phyloP scores from a whole-genome alignment of 2,113 vertebrate species.

The Chaenocephalus aceratus region DNA sequence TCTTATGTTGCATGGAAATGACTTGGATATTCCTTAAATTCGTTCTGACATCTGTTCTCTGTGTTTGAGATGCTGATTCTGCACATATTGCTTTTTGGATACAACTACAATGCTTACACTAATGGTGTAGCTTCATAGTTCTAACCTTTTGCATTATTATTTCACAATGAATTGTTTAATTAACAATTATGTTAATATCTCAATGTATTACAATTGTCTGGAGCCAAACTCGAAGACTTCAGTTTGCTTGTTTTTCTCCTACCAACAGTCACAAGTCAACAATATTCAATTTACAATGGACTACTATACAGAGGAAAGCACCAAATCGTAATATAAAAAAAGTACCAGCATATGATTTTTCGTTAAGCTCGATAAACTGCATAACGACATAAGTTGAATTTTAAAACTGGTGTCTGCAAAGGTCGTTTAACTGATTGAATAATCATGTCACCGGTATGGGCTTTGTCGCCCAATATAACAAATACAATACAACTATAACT shows the following conservation, averaged over 20 bases:
- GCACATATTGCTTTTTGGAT: not conserved
- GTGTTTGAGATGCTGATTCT: slow-evolving; percentile 21
- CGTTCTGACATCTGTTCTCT: slow-evolving; percentile 18
- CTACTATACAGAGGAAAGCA: not conserved
- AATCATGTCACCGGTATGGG: not conserved
- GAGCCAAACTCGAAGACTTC: not conserved
- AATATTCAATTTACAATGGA: not conserved
- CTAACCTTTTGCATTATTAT: too few species aligned
- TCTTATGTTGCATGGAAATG: slow-evolving; percentile 28
- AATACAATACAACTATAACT: not conserved
- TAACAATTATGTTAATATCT: not conserved
- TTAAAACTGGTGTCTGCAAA: not conserved
- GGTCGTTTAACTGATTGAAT: not conserved
- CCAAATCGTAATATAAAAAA: not conserved
- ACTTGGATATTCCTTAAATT: slow-evolving; percentile 18
- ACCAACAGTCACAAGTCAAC: not conserved
- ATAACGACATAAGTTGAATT: not conserved
- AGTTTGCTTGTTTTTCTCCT: not conserved
- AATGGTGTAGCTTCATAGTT: too few species aligned
- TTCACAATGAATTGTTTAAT: not conserved
- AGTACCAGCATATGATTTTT: not conserved
- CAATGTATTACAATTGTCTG: too few species aligned
- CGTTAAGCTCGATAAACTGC: not conserved
- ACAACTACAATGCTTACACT: not conserved
- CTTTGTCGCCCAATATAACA: not conserved